Evolutionary conservation across 37 sponge, comb jelly and placozoan genomes (phyloP), one percentile per base, ranked within the genome.

Genomic region (Aphrocallistes beatrix): DNA sequence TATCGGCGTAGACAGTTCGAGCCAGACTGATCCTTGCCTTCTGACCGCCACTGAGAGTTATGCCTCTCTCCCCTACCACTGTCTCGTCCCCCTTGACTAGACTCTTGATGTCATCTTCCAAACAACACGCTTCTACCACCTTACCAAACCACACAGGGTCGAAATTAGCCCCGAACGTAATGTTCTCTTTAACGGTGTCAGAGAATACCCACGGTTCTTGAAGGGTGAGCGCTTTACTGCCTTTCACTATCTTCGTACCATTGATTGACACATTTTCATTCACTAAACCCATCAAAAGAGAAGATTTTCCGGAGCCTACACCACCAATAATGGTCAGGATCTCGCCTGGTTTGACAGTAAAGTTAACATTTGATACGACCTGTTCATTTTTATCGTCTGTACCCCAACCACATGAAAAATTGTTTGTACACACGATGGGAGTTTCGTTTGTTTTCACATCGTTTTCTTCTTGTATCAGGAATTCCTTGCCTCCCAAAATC

Each of bases 101-200:
- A 19, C 3, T 30, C 25, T 60, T 60, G 28, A 60, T 32, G 75
- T 60, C 85, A 8, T 84, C 42, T 21, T 60, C 85, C 23, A 84
- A 36, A 36, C 51, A 47, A 19, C 85, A 84, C 6, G 85, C 85
- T 6, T 21, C 23, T 3, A 84, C n/a, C 36, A 84, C 51, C 16
- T 38, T 81, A 23, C 81, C 38, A 42, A 28, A 84, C 50, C 51
- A 37, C 30, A 75, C 81, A 8, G 25, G 19, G 28, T 84, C 85
- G 81, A 84, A 84, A 6, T 47, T 84, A 3, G 28, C 9, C 16
- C 85, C 85, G 37, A 84, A 84, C 37, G 81, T 17, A 23, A 84
- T 84, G 51, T 84, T 84, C 37, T 84, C 85, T 21, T 36, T n/a
- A 51, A 84, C 69, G 6, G 85, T 84, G 17, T 81, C 85, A 42